Evolutionary conservation across 2,888 invertebrate species (phyloP), one percentile per base, ranked within the genome.

Genomic region (Abrostola tripartita): DNA sequence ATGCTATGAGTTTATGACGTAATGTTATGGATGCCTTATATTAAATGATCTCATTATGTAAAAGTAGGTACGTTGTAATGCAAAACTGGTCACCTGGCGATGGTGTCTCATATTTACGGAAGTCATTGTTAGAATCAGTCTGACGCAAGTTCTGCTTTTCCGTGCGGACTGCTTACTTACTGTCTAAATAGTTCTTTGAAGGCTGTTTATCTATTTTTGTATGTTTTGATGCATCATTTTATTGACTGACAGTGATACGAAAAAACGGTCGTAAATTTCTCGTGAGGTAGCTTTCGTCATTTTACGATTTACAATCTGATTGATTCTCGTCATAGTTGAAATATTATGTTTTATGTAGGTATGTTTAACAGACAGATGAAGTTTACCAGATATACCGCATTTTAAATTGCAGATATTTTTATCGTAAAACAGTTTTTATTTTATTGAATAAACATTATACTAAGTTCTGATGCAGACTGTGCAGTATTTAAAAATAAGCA

Each of bases 371-470:
- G n/a, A 12, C 52, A 41, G 55, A 68, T 61, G 59, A 78, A 74
- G 69, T 74, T 68, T 56, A 62, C 50, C 59, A 49, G 76, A 65
- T 64, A 64, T 68, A 78, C 63, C 76, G 50, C 76, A 68, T 60
- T 66, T 64, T 50, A 70, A 57, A 66, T 58, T 55, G 60, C 53
- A 63, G 38, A 37, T 42, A 78, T 59, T 59, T 60, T 68, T 61
- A 62, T 76, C 79, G 65, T 79, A 63, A 76, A 81, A 58, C 53
- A 14, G 57, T 61, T 14, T 53, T 49, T 37, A 24, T 24, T 24
- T 24, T 24, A 24, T 24, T 24, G 24, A 24, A 4, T 24, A 24
- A 24, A 24, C 24, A 24, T 24, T 4, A 1, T 24, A 24, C 24
- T 24, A 24, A 24, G 24, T 1, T 24, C 24, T 24, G 1, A 24